Conservation (phyloP, 2,797 vertebrate species). For the Rhabdophis nuchalis region DNA sequence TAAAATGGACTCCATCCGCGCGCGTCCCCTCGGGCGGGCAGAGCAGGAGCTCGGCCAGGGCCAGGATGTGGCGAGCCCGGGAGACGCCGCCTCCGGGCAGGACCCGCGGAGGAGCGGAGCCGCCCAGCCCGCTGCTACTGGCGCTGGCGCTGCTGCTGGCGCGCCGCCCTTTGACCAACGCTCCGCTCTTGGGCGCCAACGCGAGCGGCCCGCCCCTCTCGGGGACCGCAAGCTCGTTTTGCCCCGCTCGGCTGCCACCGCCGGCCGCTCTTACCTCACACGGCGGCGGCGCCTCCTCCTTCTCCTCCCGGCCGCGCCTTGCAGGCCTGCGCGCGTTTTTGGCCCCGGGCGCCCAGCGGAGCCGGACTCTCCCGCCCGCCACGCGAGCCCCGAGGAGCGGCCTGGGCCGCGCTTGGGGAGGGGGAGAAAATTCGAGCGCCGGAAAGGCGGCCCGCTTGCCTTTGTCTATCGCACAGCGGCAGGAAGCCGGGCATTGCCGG, state of each 20-base stretch:
- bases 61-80: neutral
- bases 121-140: neutral
- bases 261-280: neutral
- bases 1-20: neutral
- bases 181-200: neutral
- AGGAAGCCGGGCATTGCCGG: neutral
- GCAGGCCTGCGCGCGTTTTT: neutral
- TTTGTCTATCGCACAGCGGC: neutral
- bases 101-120: neutral
- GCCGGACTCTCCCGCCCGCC: neutral
- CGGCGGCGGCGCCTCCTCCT: neutral
- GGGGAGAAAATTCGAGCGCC: neutral
- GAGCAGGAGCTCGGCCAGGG: neutral
- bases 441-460: neutral
- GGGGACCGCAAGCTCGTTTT: neutral
- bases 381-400: neutral
- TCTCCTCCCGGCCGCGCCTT: neutral
- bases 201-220: neutral
- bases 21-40: neutral
- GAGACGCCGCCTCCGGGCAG: neutral
- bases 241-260: neutral
- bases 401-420: neutral
- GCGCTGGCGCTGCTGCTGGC: neutral
- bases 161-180: neutral
- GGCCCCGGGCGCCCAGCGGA: neutral